Evolutionary conservation across 2,797 vertebrate species (phyloP), one percentile per base, ranked within the genome.

Genomic region (Myiothlypis coronata): DNA sequence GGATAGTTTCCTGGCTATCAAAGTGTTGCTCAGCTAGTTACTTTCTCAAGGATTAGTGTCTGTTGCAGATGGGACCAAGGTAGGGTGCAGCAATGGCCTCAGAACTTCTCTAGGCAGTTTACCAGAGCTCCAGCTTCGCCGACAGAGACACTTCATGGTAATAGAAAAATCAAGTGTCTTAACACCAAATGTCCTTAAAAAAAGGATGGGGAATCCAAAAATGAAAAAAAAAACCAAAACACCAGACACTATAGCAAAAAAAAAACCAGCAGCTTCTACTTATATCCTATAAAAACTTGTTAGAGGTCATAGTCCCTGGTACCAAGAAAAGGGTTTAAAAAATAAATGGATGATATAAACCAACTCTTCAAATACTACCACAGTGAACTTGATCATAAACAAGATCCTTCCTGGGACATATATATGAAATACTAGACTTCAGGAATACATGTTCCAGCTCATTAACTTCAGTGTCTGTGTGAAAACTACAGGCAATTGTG

Each of bases 201-300:
- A 11, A 16, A 13, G 4, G 3, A 8, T 12, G 16, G 34, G 24
- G 35, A 47, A 30, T n/a, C 16, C 7, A 24, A 14, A 34, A 69
- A 13, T 8, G 0, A 12, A n/a, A 30, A 17, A 23, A 10, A 30
- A 41, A n/a, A 6, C 4, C 5, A 21, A 59, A 35, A 2, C 6
- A 27, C 11, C 47, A 35, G 35, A 43, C 7, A 41, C 9, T 50
- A 18, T 2, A 37, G 4, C 21, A 78, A 49, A 50, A 50, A 37
- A 69, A 35, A 76, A 68, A 2, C 7, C 7, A 69, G 8, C 13
- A 28, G 7, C 34, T 52, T 56, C 21, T 60, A 3, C 53, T 53
- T 47, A 34, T 70, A 47, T 52, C 13, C 9, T 55, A 14, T 7
- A 83, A 65, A 65, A 4, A 41, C 3, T 26, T 18, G 3, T 16